Evolutionary conservation across 2,888 invertebrate species (phyloP), one percentile per base, ranked within the genome.

Genomic region (Protophormia terraenovae): DNA sequence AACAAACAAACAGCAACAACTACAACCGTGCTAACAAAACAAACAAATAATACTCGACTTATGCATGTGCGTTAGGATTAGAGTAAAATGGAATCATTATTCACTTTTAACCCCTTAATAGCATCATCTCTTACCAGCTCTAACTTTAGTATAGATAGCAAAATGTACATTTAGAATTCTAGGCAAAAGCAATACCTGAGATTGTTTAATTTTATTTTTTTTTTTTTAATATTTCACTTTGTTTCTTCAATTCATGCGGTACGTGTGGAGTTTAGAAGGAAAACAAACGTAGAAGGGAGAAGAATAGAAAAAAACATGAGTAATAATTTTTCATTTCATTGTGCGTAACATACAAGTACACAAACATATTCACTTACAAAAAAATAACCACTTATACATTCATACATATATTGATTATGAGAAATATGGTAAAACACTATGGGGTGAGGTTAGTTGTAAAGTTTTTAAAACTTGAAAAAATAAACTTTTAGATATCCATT

Each of bases 291-390:
- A 45, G 55, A 41, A 22, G 10, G 32, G 47, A 7, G 29, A 29
- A 8, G 16, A 32, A 16, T 41, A 72, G n/a, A 10, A 53, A 22
- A 67, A 38, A 71, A 50, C 73, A 69, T 58, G 62, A 62, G 55
- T 47, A 69, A 78, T 79, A 71, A 75, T 83, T 78, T 79, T 83
- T 80, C 84, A 83, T 83, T 86, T 71, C 69, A 83, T 83, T 83
- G 82, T 84, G 86, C 73, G 69, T 81, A 64, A 81, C 69, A 6
- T 50, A 58, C n/a, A 62, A 47, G 19, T 64, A 62, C 14, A n/a
- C 32, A 35, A 73, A 32, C 14, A 8, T 50, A 50, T 41, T 58
- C 29, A 50, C 29, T 64, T 66, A 58, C 47, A 19, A 41, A n/a
- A n/a, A n/a, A 41, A 58, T 35, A 77, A 38, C 64, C 24, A 35